Base-by-base conservation (phyloP, 1,140 invertebrate genomes). In the Acromyrmex charruanus region DNA sequence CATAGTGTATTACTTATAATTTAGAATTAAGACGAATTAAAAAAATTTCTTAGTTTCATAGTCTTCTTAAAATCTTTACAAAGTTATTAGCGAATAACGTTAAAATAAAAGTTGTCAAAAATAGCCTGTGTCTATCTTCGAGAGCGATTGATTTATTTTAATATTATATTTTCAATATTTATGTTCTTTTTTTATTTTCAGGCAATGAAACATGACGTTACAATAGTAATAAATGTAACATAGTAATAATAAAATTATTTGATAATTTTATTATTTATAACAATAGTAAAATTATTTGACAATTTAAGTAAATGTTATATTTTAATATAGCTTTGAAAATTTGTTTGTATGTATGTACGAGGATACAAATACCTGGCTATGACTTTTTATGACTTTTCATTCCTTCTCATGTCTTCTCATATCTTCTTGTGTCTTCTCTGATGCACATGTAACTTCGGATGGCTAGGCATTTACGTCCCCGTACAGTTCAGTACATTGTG, bases 111-210 rank as follows among this genome's bases (percentile, higher is more conserved):
- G 25, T 31, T 55, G 0, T 39, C 9, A 61, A 25, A 61, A 61
- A 7, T 58, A n/a, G 18, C 6, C 10, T 74, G 7, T 16, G 6
- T 10, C 55, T 58, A 21, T 9, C 7, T 1, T 44, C 12, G 14
- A 77, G 14, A 77, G 7, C 7, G 10, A 39, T 58, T n/a, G 5
- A 31, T 10, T 55, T 51, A 55, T 0, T 66, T 66, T 21, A 66
- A 5, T 31, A 31, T 18, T 63, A 65, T 65, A 75, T 21, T 16
- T 74, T 65, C 63, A 9, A 6, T 61, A 61, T 61, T 31, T 74
- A 12, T 75, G 7, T 44, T 35, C 35, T 53, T 75, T 35, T 58
- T 55, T 72, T 51, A 28, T 18, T 44, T 28, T 28, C 28, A 74
- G 31, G n/a, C 5, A 16, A 44, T 58, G 55, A 58, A n/a, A 74